Conservation (phyloP, 2,113 vertebrate genomes). For the Arenaria interpres region DNA sequence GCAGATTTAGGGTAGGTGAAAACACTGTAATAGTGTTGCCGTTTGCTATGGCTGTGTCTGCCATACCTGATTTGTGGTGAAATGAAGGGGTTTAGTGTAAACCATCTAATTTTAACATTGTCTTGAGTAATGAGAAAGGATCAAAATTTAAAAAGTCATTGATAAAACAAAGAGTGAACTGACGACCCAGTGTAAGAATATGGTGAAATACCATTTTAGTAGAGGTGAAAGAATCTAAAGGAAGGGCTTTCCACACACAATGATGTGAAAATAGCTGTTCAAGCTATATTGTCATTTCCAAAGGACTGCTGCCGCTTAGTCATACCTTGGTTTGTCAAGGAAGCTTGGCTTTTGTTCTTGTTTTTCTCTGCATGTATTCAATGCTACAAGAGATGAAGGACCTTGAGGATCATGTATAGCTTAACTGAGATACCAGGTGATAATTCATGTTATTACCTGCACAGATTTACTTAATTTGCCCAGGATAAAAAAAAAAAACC, state of each 20-base stretch:
- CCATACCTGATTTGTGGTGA: not conserved
- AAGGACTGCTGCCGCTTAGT: not conserved
- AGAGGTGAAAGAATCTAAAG: not conserved
- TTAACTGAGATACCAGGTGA: not conserved
- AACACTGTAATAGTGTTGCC: not conserved
- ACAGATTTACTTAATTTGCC: not conserved
- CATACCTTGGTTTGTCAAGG: not conserved
- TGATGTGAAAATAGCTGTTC: not conserved
- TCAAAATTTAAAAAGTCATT: not conserved
- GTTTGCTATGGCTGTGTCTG: not conserved
- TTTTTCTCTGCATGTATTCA: not conserved
- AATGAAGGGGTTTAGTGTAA: not conserved
- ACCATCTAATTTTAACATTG: not conserved
- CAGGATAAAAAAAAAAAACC: not conserved
- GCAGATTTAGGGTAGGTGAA: not conserved
- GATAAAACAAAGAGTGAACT: not conserved
- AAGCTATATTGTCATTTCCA: not conserved
- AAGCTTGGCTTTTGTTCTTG: not conserved
- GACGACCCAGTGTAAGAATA: not conserved
- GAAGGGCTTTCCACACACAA: not conserved
- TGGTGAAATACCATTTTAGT: not conserved
- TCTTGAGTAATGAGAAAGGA: not conserved
- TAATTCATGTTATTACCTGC: not conserved
- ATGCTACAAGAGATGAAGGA: not conserved
- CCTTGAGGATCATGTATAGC: not conserved